These are phyloP conservation scores for Coenonympha glycerion DNA, from an alignment of 2,888 invertebrate species.

Conservation along the genomic window DNA sequence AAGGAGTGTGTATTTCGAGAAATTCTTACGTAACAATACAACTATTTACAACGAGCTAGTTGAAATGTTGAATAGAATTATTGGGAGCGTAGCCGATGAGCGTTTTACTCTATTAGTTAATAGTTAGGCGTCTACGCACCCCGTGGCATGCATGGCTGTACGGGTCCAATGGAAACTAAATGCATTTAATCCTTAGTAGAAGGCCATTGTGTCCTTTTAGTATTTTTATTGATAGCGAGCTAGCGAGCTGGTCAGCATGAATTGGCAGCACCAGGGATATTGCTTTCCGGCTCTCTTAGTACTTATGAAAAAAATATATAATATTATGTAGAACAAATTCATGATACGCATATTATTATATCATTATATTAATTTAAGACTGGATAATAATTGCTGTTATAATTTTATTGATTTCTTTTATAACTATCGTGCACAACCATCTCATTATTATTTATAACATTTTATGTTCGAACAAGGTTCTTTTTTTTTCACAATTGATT, in stretches of 20 bases:
- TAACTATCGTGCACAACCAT: constrained; percentile 75
- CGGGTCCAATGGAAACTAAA: constrained; percentile 51
- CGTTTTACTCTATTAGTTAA: constrained; percentile 56
- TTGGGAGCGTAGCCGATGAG: constrained; percentile 27
- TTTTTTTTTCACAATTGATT: constrained; percentile 15
- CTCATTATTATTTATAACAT: constrained; percentile 42
- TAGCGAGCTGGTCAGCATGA: too few relatives aligned
- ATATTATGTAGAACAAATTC: too few relatives aligned
- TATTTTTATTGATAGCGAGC: too few relatives aligned
- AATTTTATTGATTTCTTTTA: constrained; percentile 53
- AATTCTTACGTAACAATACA: constrained; percentile 69
- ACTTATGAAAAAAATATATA: too few relatives aligned
- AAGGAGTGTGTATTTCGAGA: constrained; percentile 69
- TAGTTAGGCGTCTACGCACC: constrained; percentile 58
- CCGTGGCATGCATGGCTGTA: constrained; percentile 61
- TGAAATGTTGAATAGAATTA: constrained; percentile 35
- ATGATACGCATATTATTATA: too few relatives aligned
- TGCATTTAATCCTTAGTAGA: too few relatives aligned
- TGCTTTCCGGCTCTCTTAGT: too few relatives aligned
- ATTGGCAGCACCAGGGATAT: too few relatives aligned
- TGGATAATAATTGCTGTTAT: too few relatives aligned
- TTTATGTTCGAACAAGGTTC: constrained; percentile 37
- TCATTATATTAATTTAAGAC: too few relatives aligned
- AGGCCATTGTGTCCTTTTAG: too few relatives aligned
- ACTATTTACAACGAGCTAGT: constrained; percentile 72